These are phyloP conservation scores for Lutraria rhynchaena DNA, from an alignment of 1,140 invertebrate species.

Conservation along the genomic window DNA sequence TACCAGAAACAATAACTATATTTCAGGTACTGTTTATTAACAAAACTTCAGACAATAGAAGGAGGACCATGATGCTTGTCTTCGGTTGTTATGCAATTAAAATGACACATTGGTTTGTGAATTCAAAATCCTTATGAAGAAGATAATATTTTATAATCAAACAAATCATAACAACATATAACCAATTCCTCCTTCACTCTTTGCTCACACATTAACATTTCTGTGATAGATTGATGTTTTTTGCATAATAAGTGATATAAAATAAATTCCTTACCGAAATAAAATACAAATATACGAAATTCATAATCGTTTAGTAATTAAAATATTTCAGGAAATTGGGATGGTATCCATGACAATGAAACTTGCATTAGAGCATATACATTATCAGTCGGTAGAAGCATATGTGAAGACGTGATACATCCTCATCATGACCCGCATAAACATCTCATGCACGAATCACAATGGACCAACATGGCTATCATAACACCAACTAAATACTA, in stretches of 20 bases:
- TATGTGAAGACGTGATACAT: conserved; percentile 54
- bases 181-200: no score
- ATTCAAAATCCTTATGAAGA: background rate
- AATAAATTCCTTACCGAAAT: no score
- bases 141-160: no score
- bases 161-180: no score
- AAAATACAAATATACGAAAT: no score
- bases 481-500: background rate
- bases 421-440: conserved; percentile 58
- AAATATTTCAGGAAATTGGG: conserved; percentile 60
- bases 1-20: conserved; percentile 52
- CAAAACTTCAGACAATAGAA: no score
- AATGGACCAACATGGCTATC: conserved; percentile 60
- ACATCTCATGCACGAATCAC: conserved; percentile 54
- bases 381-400: conserved; percentile 33
- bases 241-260: no score
- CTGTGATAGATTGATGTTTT: no score
- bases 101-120: background rate
- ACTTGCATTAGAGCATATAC: conserved; percentile 59
- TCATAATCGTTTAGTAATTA: background rate
- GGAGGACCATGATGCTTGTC: background rate
- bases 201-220: no score
- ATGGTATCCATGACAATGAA: conserved; percentile 64
- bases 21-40: conserved; percentile 37
- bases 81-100: background rate